phyloP scores from a whole-genome alignment of 2,113 vertebrate species.

The Axis porcinus region DNA sequence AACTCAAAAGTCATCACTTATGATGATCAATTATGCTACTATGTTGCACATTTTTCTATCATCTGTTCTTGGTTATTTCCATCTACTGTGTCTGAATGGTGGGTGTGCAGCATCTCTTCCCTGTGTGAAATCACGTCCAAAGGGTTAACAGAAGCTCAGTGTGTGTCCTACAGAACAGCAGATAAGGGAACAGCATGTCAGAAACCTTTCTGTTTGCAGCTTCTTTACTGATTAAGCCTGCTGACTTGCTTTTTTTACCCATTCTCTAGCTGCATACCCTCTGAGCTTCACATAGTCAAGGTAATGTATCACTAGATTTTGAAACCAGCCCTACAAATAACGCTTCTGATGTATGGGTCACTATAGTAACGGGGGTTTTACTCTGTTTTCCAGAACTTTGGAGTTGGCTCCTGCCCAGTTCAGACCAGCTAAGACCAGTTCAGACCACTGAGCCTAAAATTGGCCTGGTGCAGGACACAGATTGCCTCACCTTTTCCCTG shows the following conservation, averaged over 20 bases:
- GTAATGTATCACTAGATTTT: not conserved
- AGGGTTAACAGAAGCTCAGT: not conserved
- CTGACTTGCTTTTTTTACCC: not conserved
- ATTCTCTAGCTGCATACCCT: not conserved
- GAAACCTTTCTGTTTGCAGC: not conserved
- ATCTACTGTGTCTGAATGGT: not conserved
- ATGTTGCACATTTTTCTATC: not conserved
- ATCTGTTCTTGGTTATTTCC: not conserved
- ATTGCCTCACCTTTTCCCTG: not conserved
- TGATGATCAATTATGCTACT: not conserved
- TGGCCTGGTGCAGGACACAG: not conserved
- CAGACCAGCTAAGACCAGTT: not conserved
- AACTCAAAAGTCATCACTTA: not conserved
- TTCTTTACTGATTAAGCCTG: not conserved
- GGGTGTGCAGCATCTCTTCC: not conserved
- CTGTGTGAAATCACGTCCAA: not conserved
- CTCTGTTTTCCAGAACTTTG: not conserved
- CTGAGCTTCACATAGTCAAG: not conserved
- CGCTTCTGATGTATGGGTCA: not conserved
- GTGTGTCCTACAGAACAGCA: not conserved
- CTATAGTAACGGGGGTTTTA: not conserved
- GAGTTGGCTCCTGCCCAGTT: not conserved
- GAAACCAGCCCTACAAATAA: not conserved
- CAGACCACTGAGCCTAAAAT: not conserved
- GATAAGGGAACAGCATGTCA: not conserved